Conservation (phyloP, 2,888 invertebrate genomes). For the Lathronympha strigana region DNA sequence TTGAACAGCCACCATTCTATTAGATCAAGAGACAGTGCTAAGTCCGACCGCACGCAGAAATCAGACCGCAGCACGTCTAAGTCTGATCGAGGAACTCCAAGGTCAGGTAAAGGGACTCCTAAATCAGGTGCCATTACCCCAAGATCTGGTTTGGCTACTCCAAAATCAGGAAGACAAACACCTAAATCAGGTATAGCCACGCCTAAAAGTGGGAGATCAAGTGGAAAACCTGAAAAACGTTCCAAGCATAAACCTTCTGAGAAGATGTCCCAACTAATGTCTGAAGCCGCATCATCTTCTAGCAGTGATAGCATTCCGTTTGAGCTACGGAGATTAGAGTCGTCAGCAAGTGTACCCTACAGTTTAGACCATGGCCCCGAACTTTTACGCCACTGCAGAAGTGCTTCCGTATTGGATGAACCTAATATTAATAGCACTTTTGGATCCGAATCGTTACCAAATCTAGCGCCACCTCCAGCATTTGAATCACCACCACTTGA, state of each 20-base stretch:
- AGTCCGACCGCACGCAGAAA: conserved; percentile 78
- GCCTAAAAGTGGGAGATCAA: conserved; percentile 85
- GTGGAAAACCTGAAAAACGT: conserved; percentile 77
- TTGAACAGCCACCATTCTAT: conserved; percentile 81
- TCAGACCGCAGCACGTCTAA: conserved; percentile 79
- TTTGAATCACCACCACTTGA: conserved; percentile 84
- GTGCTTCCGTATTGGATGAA: conserved; percentile 84
- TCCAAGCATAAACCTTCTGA: conserved; percentile 79
- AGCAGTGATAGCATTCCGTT: conserved; percentile 84
- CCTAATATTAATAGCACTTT: conserved; percentile 78
- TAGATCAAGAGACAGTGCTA: conserved; percentile 74
- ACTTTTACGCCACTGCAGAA: conserved; percentile 81
- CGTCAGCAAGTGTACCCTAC: conserved; percentile 87
- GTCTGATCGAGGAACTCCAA: conserved; percentile 71
- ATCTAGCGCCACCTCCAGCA: conserved; percentile 86
- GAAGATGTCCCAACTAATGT: conserved; percentile 82
- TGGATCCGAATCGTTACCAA: conserved; percentile 89
- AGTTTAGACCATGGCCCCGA: conserved; percentile 82
- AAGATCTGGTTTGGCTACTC: conserved; percentile 74
- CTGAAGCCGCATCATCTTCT: conserved; percentile 84
- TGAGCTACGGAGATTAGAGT: conserved; percentile 78
- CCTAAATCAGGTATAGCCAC: conserved; percentile 77
- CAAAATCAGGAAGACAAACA: conserved; percentile 73
- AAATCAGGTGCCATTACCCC: conserved; percentile 76
- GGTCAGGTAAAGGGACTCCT: conserved; percentile 77